These are phyloP conservation scores for Hippocampus zosterae DNA, from an alignment of 2,113 vertebrate species.

Conservation along the genomic window DNA sequence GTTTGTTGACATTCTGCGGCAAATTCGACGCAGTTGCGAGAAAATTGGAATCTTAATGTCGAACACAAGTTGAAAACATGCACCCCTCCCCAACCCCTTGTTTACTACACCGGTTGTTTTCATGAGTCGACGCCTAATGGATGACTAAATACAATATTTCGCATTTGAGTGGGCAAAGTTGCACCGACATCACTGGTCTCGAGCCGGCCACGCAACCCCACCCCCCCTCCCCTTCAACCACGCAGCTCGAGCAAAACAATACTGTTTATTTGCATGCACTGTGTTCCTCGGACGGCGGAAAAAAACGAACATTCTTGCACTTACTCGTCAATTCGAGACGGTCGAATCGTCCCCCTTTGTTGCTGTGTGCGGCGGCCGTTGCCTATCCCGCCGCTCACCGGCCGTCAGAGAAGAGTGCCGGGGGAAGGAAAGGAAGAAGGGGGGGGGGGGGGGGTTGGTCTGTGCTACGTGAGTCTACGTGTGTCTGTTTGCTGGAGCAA, in stretches of 20 bases:
- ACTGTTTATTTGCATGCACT: slow-evolving; percentile 1
- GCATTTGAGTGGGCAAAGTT: neutral
- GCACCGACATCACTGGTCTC: slow-evolving; percentile 26
- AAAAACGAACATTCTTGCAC: slow-evolving; percentile 4
- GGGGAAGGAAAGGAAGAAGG: slow-evolving; percentile 25
- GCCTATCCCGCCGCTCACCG: slow-evolving; percentile 45
- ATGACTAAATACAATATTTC: neutral
- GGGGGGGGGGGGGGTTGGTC: no score
- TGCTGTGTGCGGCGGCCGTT: slow-evolving; percentile 29
- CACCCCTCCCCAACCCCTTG: neutral
- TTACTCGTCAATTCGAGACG: slow-evolving; percentile 26
- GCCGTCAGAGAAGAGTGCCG: slow-evolving; percentile 36
- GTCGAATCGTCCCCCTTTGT: slow-evolving; percentile 18
- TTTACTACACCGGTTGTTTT: neutral
- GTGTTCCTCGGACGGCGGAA: neutral
- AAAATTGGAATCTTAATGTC: neutral
- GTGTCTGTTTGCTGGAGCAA: slow-evolving; percentile 50
- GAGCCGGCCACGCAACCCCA: slow-evolving; percentile 30
- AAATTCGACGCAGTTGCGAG: neutral
- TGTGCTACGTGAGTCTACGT: slow-evolving; percentile 57
- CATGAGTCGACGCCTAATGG: neutral
- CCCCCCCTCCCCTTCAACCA: neutral
- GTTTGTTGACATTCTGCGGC: neutral
- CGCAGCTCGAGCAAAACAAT: slow-evolving; percentile 27
- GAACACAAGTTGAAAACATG: neutral